Base-by-base conservation (phyloP, 2,113 vertebrate genomes). In the Tor tambroides region DNA sequence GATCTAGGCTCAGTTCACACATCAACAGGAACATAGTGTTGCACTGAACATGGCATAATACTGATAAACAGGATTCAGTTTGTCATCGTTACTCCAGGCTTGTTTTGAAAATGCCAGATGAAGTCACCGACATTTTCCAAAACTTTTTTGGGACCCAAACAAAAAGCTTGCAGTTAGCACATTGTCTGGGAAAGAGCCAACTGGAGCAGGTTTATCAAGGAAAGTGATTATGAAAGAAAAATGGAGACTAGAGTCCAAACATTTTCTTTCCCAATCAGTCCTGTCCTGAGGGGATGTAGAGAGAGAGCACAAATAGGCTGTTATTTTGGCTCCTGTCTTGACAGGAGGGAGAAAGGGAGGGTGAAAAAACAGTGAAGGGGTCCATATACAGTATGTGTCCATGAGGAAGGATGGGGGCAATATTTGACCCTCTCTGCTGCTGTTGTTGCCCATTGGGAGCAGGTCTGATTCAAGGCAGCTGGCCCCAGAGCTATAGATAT, bases 381-480 rank as follows among this genome's bases (percentile, higher is more conserved):
- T 59, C 28, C 72, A 85, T 77, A 85, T 78, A n/a, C n/a, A n/a
- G n/a, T n/a, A 82, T 83, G 75, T 43, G 65, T 46, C 43, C 71
- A n/a, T 65, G n/a, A 30, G 17, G 67, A 51, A 43, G 67, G 49
- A 76, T 51, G 51, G 78, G 15, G 71, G 79, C 54, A 86, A 84
- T 84, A 86, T 87, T 28, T 85, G 85, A 85, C 51, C 59, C 56
- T 83, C 67, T 67, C 67, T 49, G 74, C 71, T 56, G 80, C 61
- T 80, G 71, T 69, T 81, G 43, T 51, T 86, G 61, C 76, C 87
- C 23, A 61, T 32, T 82, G 89, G 85, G 76, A 54, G 75, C 21
- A 80, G 85, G 85, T 65, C 72, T 91, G 89, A 93, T 91, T 88
- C 83, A 85, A 90, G 86, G 69, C 93, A 93, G 92, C 92, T 91